phyloP scores from a whole-genome alignment of 2,113 vertebrate species.

The Dasypus novemcinctus region DNA sequence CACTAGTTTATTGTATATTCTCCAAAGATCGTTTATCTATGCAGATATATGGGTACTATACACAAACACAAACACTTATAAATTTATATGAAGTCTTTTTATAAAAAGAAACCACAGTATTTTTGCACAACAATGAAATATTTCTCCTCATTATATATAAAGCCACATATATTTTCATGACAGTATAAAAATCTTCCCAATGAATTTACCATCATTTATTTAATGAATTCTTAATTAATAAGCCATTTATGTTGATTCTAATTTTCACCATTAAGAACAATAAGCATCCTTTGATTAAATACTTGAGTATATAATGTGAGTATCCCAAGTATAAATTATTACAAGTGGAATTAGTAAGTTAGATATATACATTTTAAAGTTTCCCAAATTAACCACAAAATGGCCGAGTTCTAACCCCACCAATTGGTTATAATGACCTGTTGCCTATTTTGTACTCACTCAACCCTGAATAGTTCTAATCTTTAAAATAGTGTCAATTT shows the following conservation, averaged over 20 bases:
- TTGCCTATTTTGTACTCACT: background rate
- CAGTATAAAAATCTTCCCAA: background rate
- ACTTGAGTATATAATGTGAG: background rate
- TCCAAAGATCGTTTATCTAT: background rate
- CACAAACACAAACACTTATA: no score
- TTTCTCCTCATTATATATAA: background rate
- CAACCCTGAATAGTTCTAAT: background rate
- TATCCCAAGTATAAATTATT: background rate
- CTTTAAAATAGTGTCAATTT: background rate
- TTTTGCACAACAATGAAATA: background rate
- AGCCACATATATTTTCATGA: background rate
- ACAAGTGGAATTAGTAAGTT: background rate
- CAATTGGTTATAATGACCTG: no score
- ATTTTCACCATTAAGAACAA: background rate
- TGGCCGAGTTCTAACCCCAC: background rate
- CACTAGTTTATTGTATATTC: background rate
- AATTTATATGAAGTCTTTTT: background rate
- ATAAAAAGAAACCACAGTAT: background rate
- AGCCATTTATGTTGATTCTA: background rate
- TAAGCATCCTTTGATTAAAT: background rate
- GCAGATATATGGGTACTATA: background rate
- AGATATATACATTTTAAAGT: background rate
- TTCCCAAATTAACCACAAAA: background rate
- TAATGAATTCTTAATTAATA: background rate
- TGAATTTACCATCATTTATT: background rate